phyloP scores from a whole-genome alignment of 1,140 invertebrate genomes.

The Frieseomelitta varia region DNA sequence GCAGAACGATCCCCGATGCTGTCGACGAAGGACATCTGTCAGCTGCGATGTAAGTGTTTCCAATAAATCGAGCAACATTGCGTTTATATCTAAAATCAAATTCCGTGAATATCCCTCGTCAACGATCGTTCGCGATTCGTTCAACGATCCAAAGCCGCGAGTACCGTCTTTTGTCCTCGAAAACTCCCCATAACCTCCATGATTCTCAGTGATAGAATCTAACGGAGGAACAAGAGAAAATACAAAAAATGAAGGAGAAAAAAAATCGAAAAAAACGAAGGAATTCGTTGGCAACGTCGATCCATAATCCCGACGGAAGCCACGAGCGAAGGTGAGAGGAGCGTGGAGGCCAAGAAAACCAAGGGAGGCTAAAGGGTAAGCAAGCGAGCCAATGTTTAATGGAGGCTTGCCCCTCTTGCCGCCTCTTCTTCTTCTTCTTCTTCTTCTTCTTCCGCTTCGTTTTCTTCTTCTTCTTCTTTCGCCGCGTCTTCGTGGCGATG shows the following conservation, averaged over 20 bases:
- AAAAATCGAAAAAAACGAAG: not conserved
- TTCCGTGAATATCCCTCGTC: too few relatives aligned
- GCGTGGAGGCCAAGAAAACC: constrained; percentile 38
- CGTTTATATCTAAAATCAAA: not conserved
- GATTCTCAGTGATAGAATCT: not conserved
- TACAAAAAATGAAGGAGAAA: not conserved
- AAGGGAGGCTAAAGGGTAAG: constrained; percentile 49
- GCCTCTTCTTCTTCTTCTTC: constrained; percentile 11
- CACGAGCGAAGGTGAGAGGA: constrained; percentile 33
- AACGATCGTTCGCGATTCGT: too few relatives aligned
- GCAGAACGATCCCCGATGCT: not conserved
- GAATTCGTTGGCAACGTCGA: constrained; percentile 20
- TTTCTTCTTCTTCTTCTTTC: constrained; percentile 47
- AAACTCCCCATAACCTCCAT: too few relatives aligned
- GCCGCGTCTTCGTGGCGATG: constrained; percentile 69
- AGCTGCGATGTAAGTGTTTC: not conserved
- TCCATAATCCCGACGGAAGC: constrained; percentile 42
- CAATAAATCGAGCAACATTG: too few relatives aligned
- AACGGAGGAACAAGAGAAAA: not conserved
- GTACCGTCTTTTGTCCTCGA: not conserved
- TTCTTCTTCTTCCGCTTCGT: constrained; percentile 65
- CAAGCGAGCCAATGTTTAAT: constrained; percentile 78
- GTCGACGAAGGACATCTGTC: not conserved
- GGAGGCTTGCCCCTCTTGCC: constrained; percentile 70
- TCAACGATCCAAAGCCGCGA: not conserved